Evolutionary conservation across 1,140 invertebrate genomes (phyloP).

Genomic region (Magallana angulata): DNA sequence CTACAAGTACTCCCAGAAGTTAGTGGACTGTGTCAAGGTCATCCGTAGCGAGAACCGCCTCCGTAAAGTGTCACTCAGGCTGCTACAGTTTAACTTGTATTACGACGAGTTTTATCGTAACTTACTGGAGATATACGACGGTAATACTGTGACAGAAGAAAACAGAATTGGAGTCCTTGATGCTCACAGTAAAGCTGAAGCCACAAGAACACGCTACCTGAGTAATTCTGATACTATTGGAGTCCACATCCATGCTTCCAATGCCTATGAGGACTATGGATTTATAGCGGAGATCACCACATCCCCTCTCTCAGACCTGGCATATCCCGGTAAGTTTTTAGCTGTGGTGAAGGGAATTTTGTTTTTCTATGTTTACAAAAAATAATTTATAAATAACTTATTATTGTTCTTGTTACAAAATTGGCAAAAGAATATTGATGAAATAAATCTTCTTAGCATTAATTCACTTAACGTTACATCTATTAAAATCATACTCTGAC

Average conservation of each 20-base stretch:
- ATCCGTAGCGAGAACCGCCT: slow-evolving; percentile 81
- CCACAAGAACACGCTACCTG: slow-evolving; percentile 61
- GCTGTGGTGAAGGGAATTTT: not conserved
- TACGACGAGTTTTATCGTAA: slow-evolving; percentile 93
- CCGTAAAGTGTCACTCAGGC: slow-evolving; percentile 74
- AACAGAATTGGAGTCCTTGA: slow-evolving; percentile 80
- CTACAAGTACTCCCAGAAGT: slow-evolving; percentile 97
- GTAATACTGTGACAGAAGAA: slow-evolving; percentile 93
- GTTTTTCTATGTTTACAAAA: too few species aligned
- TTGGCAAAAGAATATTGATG: too few species aligned
- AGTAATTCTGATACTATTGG: slow-evolving; percentile 83
- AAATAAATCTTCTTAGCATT: too few species aligned
- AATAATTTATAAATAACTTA: too few species aligned
- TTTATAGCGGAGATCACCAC: slow-evolving; percentile 99
- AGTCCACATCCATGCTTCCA: slow-evolving; percentile 95
- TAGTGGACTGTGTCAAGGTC: slow-evolving; percentile 98
- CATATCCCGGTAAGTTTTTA: not conserved
- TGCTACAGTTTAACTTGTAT: slow-evolving; percentile 96
- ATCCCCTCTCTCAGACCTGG: slow-evolving; percentile 83
- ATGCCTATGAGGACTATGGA: slow-evolving; percentile 94
- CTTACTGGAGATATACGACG: slow-evolving; percentile 92
- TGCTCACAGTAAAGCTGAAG: slow-evolving; percentile 64
- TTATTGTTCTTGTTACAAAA: too few species aligned
- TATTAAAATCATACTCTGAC: too few species aligned
- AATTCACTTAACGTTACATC: too few species aligned